Base-by-base conservation (phyloP, 2,888 invertebrate species). In the Mimumesa dahlbomi region DNA sequence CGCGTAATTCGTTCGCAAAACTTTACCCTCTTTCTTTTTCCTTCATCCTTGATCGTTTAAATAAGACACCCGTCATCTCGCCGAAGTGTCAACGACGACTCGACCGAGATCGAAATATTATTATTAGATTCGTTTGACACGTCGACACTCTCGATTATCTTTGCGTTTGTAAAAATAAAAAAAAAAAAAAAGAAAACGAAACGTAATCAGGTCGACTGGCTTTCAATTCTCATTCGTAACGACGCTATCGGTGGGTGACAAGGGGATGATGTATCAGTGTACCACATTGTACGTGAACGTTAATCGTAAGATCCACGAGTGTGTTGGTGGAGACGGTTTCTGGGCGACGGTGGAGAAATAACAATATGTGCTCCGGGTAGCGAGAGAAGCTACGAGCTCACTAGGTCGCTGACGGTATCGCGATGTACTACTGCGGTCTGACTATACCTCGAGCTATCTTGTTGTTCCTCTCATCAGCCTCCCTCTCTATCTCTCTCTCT, bases 401-500 rank as follows among this genome's bases (percentile, higher is more conserved):
- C 11, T 34, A 14, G 11, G 34, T 16, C 4, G 38, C 4, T 13
- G 38, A 38, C 38, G 38, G 40, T 16, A 14, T 45, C 50, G 2
- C 19, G 49, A 36, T 43, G 57, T 25, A 19, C n/a, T 4, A 22
- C 31, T 31, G 42, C 40, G 59, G 40, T 59, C 6, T 38, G 14
- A 13, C 57, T 25, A 13, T 45, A 43, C 42, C 16, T 2, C 25
- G 45, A n/a, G 16, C 25, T 9, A 38, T 19, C 36, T 48, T 43
- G 11, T 2, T 18, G 14, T 40, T 19, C n/a, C 31, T 13, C 16
- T 40, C 52, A 16, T 52, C 65, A 40, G 36, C 21, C 18, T 46
- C 25, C 46, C 22, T 25, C 9, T 25, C 25, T 7, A 13, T n/a
- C 40, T 9, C 5, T 40, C 53, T 40, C 21, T 9, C 21, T 9